These are phyloP conservation scores for Psittacula cyanocephala DNA, from an alignment of 2,113 vertebrate species.

Conservation along the genomic window DNA sequence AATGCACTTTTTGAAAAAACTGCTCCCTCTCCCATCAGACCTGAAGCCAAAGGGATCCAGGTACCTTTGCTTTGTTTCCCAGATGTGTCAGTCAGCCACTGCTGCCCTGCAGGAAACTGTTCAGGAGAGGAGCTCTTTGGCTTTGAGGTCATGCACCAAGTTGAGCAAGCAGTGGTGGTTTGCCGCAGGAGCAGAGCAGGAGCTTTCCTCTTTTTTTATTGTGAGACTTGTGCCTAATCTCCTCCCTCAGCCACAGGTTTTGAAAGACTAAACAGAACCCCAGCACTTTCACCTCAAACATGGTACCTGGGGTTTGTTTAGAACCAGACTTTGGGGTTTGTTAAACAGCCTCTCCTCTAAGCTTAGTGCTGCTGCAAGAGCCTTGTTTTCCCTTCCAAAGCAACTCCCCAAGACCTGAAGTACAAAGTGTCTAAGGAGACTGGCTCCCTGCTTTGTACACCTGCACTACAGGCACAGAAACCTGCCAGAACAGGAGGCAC, in stretches of 20 bases:
- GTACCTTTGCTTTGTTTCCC: background rate
- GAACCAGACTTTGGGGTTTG: background rate
- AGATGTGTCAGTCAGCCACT: background rate
- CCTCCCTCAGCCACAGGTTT: background rate
- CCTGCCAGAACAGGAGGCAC: background rate
- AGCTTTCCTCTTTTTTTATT: background rate
- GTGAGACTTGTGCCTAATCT: background rate
- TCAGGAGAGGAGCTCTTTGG: constrained; percentile 32
- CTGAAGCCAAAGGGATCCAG: background rate
- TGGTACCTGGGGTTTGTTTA: background rate
- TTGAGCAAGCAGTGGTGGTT: background rate
- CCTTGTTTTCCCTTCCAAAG: background rate
- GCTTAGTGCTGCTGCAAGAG: background rate
- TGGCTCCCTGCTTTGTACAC: background rate
- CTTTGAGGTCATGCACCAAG: background rate
- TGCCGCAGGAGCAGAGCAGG: background rate
- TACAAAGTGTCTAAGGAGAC: background rate
- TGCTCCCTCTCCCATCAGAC: background rate
- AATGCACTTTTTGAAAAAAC: constrained; percentile 19
- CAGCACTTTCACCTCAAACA: background rate
- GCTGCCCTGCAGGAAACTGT: background rate
- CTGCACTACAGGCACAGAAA: background rate
- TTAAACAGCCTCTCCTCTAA: background rate
- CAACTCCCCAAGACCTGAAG: background rate
- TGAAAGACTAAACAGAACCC: background rate